Evolutionary conservation across 2,888 invertebrate species (phyloP).

Genomic region (Clivina fossor): DNA sequence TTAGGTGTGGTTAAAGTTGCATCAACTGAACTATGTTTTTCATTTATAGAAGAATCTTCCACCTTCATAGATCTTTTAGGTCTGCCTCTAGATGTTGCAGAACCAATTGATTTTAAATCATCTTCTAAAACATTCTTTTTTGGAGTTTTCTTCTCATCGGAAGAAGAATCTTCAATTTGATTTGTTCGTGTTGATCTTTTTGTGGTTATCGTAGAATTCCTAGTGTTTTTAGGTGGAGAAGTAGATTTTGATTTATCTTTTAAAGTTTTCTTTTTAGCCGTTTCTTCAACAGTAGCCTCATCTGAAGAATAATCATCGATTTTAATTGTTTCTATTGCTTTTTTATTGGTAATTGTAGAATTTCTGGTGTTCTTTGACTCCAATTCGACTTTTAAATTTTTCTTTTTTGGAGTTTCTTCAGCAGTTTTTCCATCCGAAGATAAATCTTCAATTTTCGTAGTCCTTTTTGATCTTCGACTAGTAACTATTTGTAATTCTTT

Average conservation of each 20-base stretch:
- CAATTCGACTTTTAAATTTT: slow-evolving; percentile 33
- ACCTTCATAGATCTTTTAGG: too few species aligned
- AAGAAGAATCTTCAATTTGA: slow-evolving; percentile 9
- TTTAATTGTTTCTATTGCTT: neutral
- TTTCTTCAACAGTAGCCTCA: neutral
- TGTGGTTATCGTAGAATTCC: neutral
- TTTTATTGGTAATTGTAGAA: neutral
- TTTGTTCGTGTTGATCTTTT: neutral
- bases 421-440: slow-evolving; percentile 17
- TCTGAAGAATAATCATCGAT: slow-evolving; percentile 4
- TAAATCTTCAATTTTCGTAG: slow-evolving; percentile 37
- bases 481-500: neutral
- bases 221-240: neutral
- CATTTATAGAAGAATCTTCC: too few species aligned
- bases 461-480: slow-evolving; percentile 22
- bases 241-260: neutral
- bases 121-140: too few species aligned
- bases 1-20: slow-evolving; percentile 9
- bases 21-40: too few species aligned
- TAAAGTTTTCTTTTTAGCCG: neutral
- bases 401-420: slow-evolving; percentile 37
- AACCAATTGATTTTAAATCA: too few species aligned
- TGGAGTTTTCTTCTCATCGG: neutral
- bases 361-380: slow-evolving; percentile 4
- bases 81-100: too few species aligned